Evolutionary conservation across 1,140 invertebrate species (phyloP), one percentile per base, ranked within the genome.

Genomic region (Halictus rubicundus): DNA sequence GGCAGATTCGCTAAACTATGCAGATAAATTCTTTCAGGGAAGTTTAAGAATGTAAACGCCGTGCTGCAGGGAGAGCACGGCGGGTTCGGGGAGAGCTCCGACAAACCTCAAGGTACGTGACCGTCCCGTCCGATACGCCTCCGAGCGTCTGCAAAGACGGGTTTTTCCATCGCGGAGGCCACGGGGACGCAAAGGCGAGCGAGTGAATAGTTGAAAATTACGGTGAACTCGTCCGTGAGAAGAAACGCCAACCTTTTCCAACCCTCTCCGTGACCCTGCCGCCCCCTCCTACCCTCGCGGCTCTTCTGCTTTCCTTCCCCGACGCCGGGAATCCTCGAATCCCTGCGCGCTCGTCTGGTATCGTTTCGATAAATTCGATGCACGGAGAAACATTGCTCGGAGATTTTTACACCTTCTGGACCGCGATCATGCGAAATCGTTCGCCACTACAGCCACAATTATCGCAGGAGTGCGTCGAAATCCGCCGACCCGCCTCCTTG

Each of bases 201-300:
- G 68, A 80, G 78, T 82, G 81, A 88, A 87, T 84, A 69, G 83
- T 84, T 80, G 85, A 87, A 87, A 85, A 88, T 87, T 87, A 88
- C 81, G 25, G 75, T 49, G 64, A 82, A 86, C 79, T 83, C 77
- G 74, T 68, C 78, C 78, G 77, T 75, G 80, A 78, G 78, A 32
- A 76, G 74, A 39, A 78, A 84, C 74, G 63, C 59, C 54, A 57
- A 72, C 68, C 66, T 70, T 78, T 16, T 21, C 78, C 59, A 32
- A 2, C 19, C 39, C 23, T 49, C 68, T 49, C 68, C 32, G 39
- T 25, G 10, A 46, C 49, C 39, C 59, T 39, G 32, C 32, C 32
- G 5, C 32, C 32, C 25, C 16, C 8, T 12, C 9, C 16, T 9
- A n/a, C n/a, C n/a, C n/a, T 7, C n/a, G 42, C 9, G 9, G 5